These are phyloP conservation scores for Chromis chromis DNA, from an alignment of 2,797 vertebrate species.

Conservation along the genomic window DNA sequence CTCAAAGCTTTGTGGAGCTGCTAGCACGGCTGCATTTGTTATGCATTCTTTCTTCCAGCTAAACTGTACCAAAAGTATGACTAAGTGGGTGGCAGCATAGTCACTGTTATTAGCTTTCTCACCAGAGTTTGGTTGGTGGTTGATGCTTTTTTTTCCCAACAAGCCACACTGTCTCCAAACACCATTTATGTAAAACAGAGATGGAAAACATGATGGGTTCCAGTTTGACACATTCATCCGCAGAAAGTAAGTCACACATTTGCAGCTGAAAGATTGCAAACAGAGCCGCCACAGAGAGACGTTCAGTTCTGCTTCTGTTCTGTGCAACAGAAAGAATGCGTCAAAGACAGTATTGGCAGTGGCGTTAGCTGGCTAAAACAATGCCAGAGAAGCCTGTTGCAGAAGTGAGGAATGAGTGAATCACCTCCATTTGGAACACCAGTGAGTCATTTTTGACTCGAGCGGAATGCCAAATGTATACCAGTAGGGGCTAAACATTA, in stretches of 20 bases:
- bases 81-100: conserved; percentile 54
- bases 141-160: conserved; percentile 53
- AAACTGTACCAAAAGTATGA: conserved; percentile 24
- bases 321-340: conserved; percentile 64
- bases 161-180: conserved; percentile 53
- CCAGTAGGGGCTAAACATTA: conserved; percentile 45
- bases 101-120: conserved; percentile 39
- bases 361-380: conserved; percentile 45
- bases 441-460: conserved; percentile 73
- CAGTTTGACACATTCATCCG: conserved; percentile 51
- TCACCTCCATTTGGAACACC: conserved; percentile 73
- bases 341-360: conserved; percentile 61
- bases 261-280: conserved; percentile 41
- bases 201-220: conserved; percentile 59
- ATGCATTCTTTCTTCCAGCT: conserved; percentile 3
- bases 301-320: conserved; percentile 51
- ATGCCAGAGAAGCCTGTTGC: conserved; percentile 58
- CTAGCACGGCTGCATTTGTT: neutral
- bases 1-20: neutral
- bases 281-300: conserved; percentile 50
- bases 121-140: conserved; percentile 45
- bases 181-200: conserved; percentile 34
- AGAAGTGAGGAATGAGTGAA: conserved; percentile 78
- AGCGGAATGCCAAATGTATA: conserved; percentile 65
- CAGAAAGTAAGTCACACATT: conserved; percentile 35